Percentiles rank a stretch among this genome's conserved stretches.
These are phyloP conservation scores for Belgica antarctica DNA, from an alignment of 2,888 invertebrate genomes.

Conservation along the genomic window DNA sequence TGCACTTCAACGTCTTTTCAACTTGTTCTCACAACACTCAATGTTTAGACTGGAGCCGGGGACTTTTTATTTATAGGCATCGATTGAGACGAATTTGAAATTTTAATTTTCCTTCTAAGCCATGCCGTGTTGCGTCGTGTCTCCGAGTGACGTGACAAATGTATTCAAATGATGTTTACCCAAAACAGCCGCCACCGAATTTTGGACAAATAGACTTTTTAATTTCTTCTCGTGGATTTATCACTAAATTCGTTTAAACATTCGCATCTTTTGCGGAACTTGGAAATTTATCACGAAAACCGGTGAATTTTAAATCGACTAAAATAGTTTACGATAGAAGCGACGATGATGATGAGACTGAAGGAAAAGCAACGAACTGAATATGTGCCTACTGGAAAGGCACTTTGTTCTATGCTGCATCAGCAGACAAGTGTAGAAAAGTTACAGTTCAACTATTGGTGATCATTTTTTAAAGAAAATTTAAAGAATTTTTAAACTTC, in stretches of 20 bases:
- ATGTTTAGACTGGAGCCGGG: not conserved
- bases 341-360: too few relatives aligned
- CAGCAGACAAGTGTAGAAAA: too few relatives aligned
- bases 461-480: too few relatives aligned
- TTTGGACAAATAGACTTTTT: slow-evolving; percentile 20
- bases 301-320: not conserved
- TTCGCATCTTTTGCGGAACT: too few relatives aligned
- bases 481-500: too few relatives aligned
- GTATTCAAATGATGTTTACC: slow-evolving; percentile 21
- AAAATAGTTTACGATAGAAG: not conserved
- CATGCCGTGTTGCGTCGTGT: too few relatives aligned
- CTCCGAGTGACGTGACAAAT: too few relatives aligned
- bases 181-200: too few relatives aligned
- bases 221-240: too few relatives aligned
- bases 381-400: not conserved
- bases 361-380: slow-evolving; percentile 13
- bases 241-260: too few relatives aligned
- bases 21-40: slow-evolving; percentile 24
- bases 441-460: too few relatives aligned
- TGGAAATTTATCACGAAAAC: too few relatives aligned
- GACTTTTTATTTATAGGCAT: slow-evolving; percentile 14
- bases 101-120: slow-evolving; percentile 3
- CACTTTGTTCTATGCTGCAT: not conserved
- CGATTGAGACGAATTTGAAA: not conserved
- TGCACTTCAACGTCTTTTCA: slow-evolving; percentile 16